These are phyloP conservation scores for Drosophila lacicola DNA, from an alignment of 2,888 invertebrate species.

Conservation along the genomic window DNA sequence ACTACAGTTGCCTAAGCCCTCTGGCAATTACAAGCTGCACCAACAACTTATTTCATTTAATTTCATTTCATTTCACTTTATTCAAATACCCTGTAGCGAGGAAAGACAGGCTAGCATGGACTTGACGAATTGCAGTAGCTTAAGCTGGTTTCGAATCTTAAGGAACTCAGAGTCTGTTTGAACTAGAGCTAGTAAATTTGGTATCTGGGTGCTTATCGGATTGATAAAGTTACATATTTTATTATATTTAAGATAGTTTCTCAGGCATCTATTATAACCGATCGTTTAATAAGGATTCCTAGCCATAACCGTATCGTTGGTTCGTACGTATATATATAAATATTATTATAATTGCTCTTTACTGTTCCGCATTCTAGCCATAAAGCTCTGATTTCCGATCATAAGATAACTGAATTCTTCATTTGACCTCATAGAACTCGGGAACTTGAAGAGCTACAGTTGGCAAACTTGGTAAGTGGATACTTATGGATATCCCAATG, in stretches of 20 bases:
- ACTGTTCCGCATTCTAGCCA: no score
- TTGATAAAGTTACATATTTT: neutral
- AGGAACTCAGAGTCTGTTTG: neutral
- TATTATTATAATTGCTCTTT: no score
- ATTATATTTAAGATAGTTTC: no score
- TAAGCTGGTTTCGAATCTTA: neutral
- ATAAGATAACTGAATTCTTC: no score
- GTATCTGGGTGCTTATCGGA: neutral
- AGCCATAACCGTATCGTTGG: no score
- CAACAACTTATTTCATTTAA: conserved; percentile 43
- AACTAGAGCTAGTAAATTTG: neutral
- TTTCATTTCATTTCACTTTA: conserved; percentile 32
- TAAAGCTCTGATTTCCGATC: no score
- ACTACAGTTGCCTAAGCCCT: conserved; percentile 40
- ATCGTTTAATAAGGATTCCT: no score
- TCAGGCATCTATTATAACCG: no score
- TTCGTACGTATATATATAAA: no score
- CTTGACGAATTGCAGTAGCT: neutral
- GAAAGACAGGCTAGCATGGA: neutral
- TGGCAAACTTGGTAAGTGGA: neutral
- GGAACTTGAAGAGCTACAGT: neutral
- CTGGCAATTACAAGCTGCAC: conserved; percentile 43
- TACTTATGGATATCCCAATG: accelerated
- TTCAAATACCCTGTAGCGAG: conserved; percentile 24
- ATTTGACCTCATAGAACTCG: neutral